Base-by-base conservation (phyloP, 2,888 invertebrate genomes). In the Unio pictorum region DNA sequence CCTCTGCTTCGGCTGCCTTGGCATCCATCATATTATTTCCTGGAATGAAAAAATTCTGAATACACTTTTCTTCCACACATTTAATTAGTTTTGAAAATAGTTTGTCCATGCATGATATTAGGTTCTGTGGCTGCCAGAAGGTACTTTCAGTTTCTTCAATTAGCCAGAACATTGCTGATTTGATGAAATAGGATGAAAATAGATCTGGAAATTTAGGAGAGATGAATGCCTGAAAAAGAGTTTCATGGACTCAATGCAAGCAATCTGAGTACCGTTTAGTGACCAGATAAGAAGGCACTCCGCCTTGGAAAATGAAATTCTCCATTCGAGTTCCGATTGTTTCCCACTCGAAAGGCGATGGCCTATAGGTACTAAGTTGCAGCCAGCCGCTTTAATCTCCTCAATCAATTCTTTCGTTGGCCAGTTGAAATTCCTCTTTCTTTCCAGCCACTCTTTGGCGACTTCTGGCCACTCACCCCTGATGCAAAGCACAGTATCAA, bases 161-260 rank as follows among this genome's bases (percentile, higher is more conserved):
- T 23, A 67, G 18, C 66, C 66, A 67, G 34, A 67, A 55, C 55
- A 67, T 67, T 15, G 54, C 26, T 20, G 61, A 55, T 61, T 67
- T 67, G 17, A 67, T 67, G 55, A 67, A 67, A 60, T 61, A 67
- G 2, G 66, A 60, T 26, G 66, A 60, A 26, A 67, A 61, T 30
- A 61, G 55, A 23, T 67, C 61, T 28, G 60, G 60, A 67, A 67
- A 67, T 55, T 60, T 60, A 20, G 61, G 28, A 11, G 55, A 45
- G 3, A 67, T 67, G 17, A 28, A 23, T n/a, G 1, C 8, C 20
- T 60, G 30, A 20, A 67, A 28, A 67, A 67, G 28, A 45, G 23
- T 30, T 55, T 67, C 66, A 67, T 67, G 18, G 23, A 20, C 8
- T 60, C 26, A 23, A 67, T 60, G 23, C 66, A 34, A 34, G 34